Percentiles rank a stretch among this genome's conserved stretches.
Conservation (phyloP, 2,888 invertebrate genomes). For the Liopterus haemorrhoidalis region DNA sequence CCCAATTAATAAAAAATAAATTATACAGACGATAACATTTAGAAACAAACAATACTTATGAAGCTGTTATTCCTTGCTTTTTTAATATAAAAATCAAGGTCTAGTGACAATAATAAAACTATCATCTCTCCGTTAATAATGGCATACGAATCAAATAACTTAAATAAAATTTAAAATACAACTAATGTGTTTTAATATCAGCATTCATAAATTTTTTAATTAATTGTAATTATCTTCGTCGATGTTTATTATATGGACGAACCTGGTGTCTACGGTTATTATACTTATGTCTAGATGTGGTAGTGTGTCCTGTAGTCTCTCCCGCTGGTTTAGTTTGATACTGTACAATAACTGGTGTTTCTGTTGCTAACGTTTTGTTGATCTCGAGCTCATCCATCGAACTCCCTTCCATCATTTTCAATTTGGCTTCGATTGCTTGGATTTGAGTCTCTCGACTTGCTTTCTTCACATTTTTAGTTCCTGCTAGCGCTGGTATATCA, state of each 20-base stretch:
- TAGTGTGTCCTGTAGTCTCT: slow-evolving; percentile 6
- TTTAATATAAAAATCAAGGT: no score
- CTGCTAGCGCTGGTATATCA: slow-evolving; percentile 70
- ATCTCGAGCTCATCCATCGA: slow-evolving; percentile 67
- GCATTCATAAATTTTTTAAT: background rate
- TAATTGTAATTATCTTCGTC: slow-evolving; percentile 14
- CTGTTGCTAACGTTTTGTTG: slow-evolving; percentile 61
- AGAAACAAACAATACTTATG: background rate
- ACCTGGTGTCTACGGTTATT: slow-evolving; percentile 7
- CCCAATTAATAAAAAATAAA: no score
- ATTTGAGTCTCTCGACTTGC: slow-evolving; percentile 74
- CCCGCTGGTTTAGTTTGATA: slow-evolving; percentile 54
- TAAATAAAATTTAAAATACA: background rate
- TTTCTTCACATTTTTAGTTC: slow-evolving; percentile 56
- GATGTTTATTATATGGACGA: slow-evolving; percentile 13
- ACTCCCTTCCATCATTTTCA: slow-evolving; percentile 68
- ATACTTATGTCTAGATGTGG: slow-evolving; percentile 2
- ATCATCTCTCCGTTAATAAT: background rate
- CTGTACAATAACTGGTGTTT: slow-evolving; percentile 62
- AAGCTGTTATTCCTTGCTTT: no score
- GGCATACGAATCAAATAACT: background rate
- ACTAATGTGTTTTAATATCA: background rate
- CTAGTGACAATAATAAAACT: no score
- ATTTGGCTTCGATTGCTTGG: slow-evolving; percentile 81
- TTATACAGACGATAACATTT: no score